Evolutionary conservation across 30 jellyfish, hydroid and myxozoan genomes (phyloP).

Genomic region (Thelohanellus kitauei): DNA sequence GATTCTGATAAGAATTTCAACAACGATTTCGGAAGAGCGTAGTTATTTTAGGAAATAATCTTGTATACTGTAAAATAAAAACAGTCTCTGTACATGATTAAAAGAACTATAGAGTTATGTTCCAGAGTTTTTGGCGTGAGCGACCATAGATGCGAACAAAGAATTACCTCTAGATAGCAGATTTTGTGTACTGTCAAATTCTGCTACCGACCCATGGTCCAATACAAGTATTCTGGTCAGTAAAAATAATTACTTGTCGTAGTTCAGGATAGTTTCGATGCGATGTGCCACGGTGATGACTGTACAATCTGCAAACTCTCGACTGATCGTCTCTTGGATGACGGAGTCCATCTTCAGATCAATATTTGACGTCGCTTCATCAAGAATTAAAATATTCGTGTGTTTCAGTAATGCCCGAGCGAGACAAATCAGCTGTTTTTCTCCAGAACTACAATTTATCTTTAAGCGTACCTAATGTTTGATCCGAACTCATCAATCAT

Average conservation of each 20-base stretch:
- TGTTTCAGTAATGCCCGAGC: constrained; percentile 78
- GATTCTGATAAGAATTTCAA: no score
- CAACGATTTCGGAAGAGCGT: no score
- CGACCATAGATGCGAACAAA: no score
- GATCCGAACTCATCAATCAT: constrained; percentile 52
- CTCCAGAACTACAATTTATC: constrained; percentile 35
- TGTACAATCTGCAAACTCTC: constrained; percentile 33
- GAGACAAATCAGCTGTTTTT: constrained; percentile 71
- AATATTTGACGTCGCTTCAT: constrained; percentile 89
- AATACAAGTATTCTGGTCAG: constrained; percentile 51
- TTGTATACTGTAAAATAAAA: no score
- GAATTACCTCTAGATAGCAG: no score
- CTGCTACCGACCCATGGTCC: constrained; percentile 21
- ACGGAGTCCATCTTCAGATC: constrained; percentile 72
- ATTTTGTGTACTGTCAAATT: constrained; percentile 26
- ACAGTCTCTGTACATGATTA: no score
- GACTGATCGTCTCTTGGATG: constrained; percentile 55
- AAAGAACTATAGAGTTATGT: no score
- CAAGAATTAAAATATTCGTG: constrained; percentile 27
- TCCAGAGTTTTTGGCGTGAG: no score
- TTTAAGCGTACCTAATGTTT: constrained; percentile 32
- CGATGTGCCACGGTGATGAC: constrained; percentile 80
- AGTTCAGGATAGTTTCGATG: constrained; percentile 53
- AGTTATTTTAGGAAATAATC: no score
- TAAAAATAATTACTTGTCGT: constrained; percentile 67